These are phyloP conservation scores for Lasioglossum pauxillum DNA, from an alignment of 2,888 invertebrate genomes.

Conservation along the genomic window DNA sequence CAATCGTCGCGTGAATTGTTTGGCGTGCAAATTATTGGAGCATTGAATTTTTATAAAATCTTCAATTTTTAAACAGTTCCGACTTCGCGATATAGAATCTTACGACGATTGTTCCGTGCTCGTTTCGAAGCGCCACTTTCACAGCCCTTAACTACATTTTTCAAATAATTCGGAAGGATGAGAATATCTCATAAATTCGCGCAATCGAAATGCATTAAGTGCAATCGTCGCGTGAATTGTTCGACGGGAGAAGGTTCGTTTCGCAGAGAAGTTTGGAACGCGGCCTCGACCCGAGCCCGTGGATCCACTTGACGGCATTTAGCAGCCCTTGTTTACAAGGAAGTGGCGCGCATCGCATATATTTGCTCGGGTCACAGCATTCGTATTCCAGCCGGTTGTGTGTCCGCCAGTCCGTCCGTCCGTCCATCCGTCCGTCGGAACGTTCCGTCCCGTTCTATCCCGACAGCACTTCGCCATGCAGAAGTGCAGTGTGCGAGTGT, in stretches of 20 bases:
- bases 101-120: too few species aligned
- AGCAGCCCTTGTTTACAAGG: constrained; percentile 81
- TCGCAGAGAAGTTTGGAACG: constrained; percentile 49
- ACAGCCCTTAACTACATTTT: too few species aligned
- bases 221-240: not conserved
- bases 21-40: not conserved
- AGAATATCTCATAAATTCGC: not conserved
- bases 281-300: constrained; percentile 71
- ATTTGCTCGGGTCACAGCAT: constrained; percentile 77
- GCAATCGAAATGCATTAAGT: not conserved
- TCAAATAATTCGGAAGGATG: too few species aligned
- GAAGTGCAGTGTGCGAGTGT: constrained; percentile 81
- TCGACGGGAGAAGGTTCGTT: not conserved
- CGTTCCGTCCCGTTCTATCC: not conserved
- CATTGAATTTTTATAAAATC: too few species aligned
- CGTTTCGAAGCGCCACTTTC: too few species aligned
- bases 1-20: not conserved
- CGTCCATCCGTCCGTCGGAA: not conserved
- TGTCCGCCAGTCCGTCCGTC: constrained; percentile 69
- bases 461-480: constrained; percentile 60
- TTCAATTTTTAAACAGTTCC: too few species aligned
- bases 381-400: constrained; percentile 76
- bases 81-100: too few species aligned
- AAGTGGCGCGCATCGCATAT: constrained; percentile 79
- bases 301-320: constrained; percentile 66